A percentile compares a stretch with the other conserved stretches of the same genome.
phyloP scores from a whole-genome alignment of 2,113 vertebrate genomes.

The Vulpes ferrilata region DNA sequence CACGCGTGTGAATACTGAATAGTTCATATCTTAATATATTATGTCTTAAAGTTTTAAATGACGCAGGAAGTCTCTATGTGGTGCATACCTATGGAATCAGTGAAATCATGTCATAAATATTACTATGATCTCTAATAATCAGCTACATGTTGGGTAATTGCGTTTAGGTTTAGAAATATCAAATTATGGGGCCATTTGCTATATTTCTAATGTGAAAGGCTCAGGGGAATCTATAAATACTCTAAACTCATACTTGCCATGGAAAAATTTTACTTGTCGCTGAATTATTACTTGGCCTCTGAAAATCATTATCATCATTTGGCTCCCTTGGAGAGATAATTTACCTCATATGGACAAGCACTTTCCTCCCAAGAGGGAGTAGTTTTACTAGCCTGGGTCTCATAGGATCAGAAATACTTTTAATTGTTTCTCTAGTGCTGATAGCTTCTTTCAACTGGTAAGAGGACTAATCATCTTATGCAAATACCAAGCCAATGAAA shows the following conservation, averaged over 20 bases:
- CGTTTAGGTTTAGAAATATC: slow-evolving; percentile 70
- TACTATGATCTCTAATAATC: slow-evolving; percentile 53
- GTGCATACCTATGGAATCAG: not conserved
- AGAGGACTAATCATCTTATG: slow-evolving; percentile 80
- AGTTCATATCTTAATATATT: not conserved
- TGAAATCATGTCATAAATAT: slow-evolving; percentile 32
- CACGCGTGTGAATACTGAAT: not conserved
- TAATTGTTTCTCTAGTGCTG: slow-evolving; percentile 79
- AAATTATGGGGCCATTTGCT: slow-evolving; percentile 79
- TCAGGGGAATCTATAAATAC: slow-evolving; percentile 76
- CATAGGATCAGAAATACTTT: slow-evolving; percentile 76
- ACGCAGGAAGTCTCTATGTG: not conserved
- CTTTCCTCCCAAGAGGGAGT: slow-evolving; percentile 77
- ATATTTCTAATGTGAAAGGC: slow-evolving; percentile 75
- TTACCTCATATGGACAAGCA: slow-evolving; percentile 81
- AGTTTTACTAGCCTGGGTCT: slow-evolving; percentile 65
- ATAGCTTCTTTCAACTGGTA: slow-evolving; percentile 77
- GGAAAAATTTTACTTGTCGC: slow-evolving; percentile 77
- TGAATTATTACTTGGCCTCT: slow-evolving; percentile 81
- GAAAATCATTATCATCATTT: slow-evolving; percentile 82
- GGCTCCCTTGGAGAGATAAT: slow-evolving; percentile 82
- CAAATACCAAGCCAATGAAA: slow-evolving; percentile 77
- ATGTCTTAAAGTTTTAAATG: slow-evolving; percentile 13
- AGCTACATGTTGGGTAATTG: slow-evolving; percentile 63
- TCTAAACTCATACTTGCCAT: slow-evolving; percentile 75